These are phyloP conservation scores for Lithobius niger DNA, from an alignment of 1,140 invertebrate species.

Conservation along the genomic window DNA sequence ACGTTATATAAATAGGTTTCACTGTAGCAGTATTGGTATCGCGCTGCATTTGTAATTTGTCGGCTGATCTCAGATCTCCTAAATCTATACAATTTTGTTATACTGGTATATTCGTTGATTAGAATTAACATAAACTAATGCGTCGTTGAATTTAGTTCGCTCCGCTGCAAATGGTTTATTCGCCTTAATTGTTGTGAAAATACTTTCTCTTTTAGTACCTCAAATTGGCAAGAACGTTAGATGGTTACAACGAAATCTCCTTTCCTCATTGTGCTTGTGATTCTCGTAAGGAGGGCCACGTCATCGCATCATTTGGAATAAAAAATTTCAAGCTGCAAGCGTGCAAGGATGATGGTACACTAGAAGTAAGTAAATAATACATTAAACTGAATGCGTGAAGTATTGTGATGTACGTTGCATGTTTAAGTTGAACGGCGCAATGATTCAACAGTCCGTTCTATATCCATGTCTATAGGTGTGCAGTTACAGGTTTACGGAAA, in stretches of 20 bases:
- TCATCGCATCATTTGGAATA: slow-evolving; percentile 61
- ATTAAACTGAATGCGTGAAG: not conserved
- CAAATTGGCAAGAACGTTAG: slow-evolving; percentile 64
- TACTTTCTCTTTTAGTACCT: slow-evolving; percentile 52
- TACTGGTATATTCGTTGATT: too few species aligned
- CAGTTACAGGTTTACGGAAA: too few species aligned
- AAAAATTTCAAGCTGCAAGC: slow-evolving; percentile 68
- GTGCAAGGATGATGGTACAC: slow-evolving; percentile 68
- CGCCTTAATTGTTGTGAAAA: not conserved
- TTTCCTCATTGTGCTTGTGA: slow-evolving; percentile 94
- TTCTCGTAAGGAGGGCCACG: slow-evolving; percentile 80
- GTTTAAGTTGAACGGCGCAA: too few species aligned
- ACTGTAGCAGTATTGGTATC: too few species aligned
- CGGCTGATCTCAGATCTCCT: too few species aligned
- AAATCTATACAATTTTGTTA: too few species aligned
- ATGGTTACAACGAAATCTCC: slow-evolving; percentile 80
- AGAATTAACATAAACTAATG: too few species aligned
- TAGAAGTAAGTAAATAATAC: slow-evolving; percentile 43
- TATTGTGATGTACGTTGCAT: not conserved
- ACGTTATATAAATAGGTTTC: too few species aligned
- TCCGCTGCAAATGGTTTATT: not conserved
- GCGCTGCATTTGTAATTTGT: too few species aligned
- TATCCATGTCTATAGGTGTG: too few species aligned
- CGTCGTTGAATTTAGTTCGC: not conserved
- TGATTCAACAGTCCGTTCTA: too few species aligned